A percentile compares a stretch with the other conserved stretches of the same genome.
Evolutionary conservation across 37 sponge, comb jelly and placozoan species (phyloP).

Genomic region (Cliona cf. orientalis): DNA sequence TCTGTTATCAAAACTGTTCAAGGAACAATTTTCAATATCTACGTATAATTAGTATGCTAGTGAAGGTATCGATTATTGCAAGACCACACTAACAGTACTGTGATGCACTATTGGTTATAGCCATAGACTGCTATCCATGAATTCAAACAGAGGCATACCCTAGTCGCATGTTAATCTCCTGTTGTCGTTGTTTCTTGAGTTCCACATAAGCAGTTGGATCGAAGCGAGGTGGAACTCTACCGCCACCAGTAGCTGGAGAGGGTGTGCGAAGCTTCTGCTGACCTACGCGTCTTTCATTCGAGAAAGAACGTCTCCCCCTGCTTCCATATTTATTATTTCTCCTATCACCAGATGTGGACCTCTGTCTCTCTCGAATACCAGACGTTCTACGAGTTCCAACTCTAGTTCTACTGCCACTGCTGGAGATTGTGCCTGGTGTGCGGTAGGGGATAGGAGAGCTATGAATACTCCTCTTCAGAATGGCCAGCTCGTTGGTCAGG

Average conservation of each 20-base stretch:
- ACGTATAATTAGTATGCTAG: no score
- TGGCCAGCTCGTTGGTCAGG: constrained; percentile 84
- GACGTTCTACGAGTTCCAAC: background rate
- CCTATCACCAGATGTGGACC: background rate
- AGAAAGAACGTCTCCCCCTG: no score
- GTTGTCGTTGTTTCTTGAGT: constrained; percentile 53
- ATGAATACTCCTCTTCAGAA: constrained; percentile 48
- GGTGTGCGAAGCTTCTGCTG: constrained; percentile 5
- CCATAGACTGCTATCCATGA: background rate
- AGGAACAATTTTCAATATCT: no score
- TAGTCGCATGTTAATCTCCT: constrained; percentile 39
- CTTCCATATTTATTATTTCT: background rate
- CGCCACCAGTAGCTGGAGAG: constrained; percentile 10
- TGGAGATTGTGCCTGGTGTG: background rate
- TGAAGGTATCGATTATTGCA: no score
- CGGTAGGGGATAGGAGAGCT: background rate
- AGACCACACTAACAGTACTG: no score
- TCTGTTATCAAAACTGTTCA: no score
- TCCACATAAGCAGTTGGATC: constrained; percentile 87
- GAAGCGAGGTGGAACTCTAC: constrained; percentile 58
- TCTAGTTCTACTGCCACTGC: background rate
- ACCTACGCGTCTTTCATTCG: no score
- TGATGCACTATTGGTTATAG: no score
- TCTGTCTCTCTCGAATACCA: background rate
- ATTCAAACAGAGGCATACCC: constrained; percentile 27